Conservation (phyloP, 2,888 invertebrate species). For the Zygaena filipendulae region DNA sequence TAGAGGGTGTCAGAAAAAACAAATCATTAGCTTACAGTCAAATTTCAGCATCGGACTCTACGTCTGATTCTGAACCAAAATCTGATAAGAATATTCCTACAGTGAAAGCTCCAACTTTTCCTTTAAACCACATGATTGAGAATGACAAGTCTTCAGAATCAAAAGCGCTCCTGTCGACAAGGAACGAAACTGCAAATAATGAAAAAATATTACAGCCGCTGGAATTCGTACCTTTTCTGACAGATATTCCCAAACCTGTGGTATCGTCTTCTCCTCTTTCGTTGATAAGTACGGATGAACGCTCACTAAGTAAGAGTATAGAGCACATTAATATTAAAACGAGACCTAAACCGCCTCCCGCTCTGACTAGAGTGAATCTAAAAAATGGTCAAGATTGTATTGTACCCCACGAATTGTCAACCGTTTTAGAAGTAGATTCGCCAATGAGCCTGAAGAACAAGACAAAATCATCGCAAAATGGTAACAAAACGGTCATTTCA, state of each 20-base stretch:
- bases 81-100: conserved; percentile 24
- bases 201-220: conserved; percentile 12
- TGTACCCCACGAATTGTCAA: conserved; percentile 73
- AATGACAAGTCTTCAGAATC: conserved; percentile 15
- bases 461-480: conserved; percentile 30
- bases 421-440: conserved; percentile 76
- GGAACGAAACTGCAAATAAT: conserved; percentile 14
- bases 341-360: conserved; percentile 50
- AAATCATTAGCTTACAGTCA: conserved; percentile 51
- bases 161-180: conserved; percentile 15
- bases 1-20: conserved; percentile 57
- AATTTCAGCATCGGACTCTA: conserved; percentile 40
- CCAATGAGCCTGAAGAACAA: conserved; percentile 65
- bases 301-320: neutral
- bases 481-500: conserved; percentile 21
- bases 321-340: conserved; percentile 20
- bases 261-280: conserved; percentile 13
- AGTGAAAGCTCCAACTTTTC: conserved; percentile 12
- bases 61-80: conserved; percentile 40
- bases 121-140: conserved; percentile 14
- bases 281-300: conserved; percentile 14
- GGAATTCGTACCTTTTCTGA: conserved; percentile 32
- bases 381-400: conserved; percentile 37
- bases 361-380: conserved; percentile 40
- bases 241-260: conserved; percentile 41